Percentiles rank a stretch among this genome's conserved stretches.
Evolutionary conservation across 2,797 vertebrate species (phyloP).

Genomic region (Propithecus deckenii): DNA sequence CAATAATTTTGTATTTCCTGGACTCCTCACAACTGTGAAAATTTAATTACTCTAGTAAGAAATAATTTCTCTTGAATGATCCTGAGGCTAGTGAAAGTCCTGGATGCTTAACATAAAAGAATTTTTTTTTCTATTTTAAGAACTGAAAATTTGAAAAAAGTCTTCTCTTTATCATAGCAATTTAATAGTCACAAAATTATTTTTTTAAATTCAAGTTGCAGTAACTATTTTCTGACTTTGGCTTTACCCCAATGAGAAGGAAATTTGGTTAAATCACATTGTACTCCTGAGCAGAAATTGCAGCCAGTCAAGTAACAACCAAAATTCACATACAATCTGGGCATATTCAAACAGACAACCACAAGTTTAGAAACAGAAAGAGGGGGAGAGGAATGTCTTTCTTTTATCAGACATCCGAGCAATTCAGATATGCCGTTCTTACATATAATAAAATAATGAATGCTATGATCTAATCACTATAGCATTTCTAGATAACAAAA

Average conservation of each 20-base stretch:
- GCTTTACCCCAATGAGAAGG: neutral
- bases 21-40: constrained; percentile 15
- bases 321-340: constrained; percentile 67
- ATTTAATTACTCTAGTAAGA: constrained; percentile 50
- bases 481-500: neutral
- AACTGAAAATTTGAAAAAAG: neutral
- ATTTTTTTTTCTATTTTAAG: constrained; percentile 20
- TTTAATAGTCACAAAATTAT: neutral
- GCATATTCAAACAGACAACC: constrained; percentile 21
- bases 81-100: constrained; percentile 1
- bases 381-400: neutral
- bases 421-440: neutral
- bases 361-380: neutral
- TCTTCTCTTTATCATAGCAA: neutral
- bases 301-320: constrained; percentile 14
- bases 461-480: neutral
- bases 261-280: constrained; percentile 36
- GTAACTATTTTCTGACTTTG: constrained; percentile 20
- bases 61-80: constrained; percentile 38
- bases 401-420: neutral
- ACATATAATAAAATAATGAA: neutral
- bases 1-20: neutral
- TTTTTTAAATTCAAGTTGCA: constrained; percentile 41
- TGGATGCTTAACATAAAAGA: neutral
- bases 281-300: constrained; percentile 49